Conservation (phyloP, 2,113 vertebrate genomes). For the Loxodonta africana region DNA sequence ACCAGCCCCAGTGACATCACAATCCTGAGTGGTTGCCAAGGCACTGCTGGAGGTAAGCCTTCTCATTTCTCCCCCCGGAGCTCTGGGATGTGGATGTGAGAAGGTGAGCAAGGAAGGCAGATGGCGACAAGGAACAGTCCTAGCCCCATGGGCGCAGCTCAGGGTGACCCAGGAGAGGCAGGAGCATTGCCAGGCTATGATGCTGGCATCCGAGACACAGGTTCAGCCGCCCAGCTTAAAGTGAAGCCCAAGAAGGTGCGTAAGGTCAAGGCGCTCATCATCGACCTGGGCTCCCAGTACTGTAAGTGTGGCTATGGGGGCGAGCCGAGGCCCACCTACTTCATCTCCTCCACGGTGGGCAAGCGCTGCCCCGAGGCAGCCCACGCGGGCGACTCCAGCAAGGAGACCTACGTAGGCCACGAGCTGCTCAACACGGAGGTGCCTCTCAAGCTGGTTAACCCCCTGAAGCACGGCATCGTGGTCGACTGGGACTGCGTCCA, state of each 20-base stretch:
- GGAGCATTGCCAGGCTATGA: neutral
- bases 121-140: conserved; percentile 67
- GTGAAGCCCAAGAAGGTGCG: conserved; percentile 66
- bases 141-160: conserved; percentile 69
- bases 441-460: conserved; percentile 72
- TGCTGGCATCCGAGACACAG: neutral
- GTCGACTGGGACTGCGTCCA: conserved; percentile 85
- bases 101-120: conserved; percentile 34
- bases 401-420: conserved; percentile 80
- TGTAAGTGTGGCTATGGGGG: conserved; percentile 82
- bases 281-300: conserved; percentile 85
- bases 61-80: conserved; percentile 46
- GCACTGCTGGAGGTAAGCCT: neutral
- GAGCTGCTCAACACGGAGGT: conserved; percentile 73
- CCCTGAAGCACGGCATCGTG: conserved; percentile 77
- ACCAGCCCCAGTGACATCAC: conserved; percentile 69
- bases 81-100: conserved; percentile 69
- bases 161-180: conserved; percentile 74
- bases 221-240: conserved; percentile 32
- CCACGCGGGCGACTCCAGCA: conserved; percentile 58
- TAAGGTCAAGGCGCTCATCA: conserved; percentile 80
- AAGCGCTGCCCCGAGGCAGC: neutral
- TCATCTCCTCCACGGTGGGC: conserved; percentile 82
- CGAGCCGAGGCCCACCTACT: conserved; percentile 79
- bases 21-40: conserved; percentile 38